Base-by-base conservation (phyloP, 2,888 invertebrate genomes). In the Ferrisia virgata region DNA sequence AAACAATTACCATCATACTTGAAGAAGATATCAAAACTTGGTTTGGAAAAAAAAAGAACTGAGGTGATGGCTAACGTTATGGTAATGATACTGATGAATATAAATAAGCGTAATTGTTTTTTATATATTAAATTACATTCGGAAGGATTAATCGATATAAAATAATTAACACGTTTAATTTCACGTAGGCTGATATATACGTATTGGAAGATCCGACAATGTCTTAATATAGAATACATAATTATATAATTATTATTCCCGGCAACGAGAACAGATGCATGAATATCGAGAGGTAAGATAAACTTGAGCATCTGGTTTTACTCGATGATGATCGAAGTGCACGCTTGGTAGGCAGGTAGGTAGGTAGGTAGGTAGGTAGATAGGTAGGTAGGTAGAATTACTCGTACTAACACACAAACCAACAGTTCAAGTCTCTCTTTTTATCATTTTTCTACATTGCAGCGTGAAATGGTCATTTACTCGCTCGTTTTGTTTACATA, bases 1-100 rank as follows among this genome's bases (percentile, higher is more conserved):
- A 36, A 36, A 76, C 72, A 76, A 76, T 76, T 76, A 76, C 72
- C 36, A 76, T 36, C 36, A 22, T 36, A 36, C 36, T 76, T 76
- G 36, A 76, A 76, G 18, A 76, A 76, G 72, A 76, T 76, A 76
- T 76, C 72, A 76, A 33, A 18, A 36, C 36, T 76, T 22, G 6
- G n/a, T 76, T 1, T 4, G n/a, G 36, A 22, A 36, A 28, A 36
- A 25, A 22, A 36, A 25, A 36, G 33, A 33, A 76, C n/a, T n/a
- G n/a, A n/a, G n/a, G n/a, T 36, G 22, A 8, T 58, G 22, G 2
- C 43, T 36, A 64, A n/a, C 72, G 72, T 28, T 36, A 18, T 36
- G 72, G 22, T 76, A 64, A 64, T 58, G 28, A 28, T 25, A 28
- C n/a, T 64, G 28, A 18, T 15, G 15, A 64, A 25, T 22, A n/a